Evolutionary conservation across 2,113 vertebrate genomes (phyloP), one percentile per base, ranked within the genome.

Genomic region (Clupea harengus): DNA sequence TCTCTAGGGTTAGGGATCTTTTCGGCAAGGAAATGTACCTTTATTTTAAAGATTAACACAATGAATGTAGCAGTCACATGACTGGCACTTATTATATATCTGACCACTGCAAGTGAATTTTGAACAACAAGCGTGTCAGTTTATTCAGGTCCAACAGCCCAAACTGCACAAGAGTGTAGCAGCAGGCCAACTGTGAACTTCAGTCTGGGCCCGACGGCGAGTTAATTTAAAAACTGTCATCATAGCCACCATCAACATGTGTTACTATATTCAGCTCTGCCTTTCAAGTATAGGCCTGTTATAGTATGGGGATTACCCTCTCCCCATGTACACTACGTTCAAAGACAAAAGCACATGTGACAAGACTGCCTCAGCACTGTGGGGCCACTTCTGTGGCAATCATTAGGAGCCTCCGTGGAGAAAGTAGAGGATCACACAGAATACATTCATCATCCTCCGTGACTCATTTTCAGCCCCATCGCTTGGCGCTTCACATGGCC

Each of bases 201-300:
- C 25, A 72, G 64, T 28, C 25, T 72, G 7, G 8, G 64, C 64
- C 11, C 13, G 28, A 72, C 64, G 32, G 28, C 3, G 72, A 39
- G 72, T 78, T 78, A 78, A 28, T 78, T 78, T 39, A 39, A 39
- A 32, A 78, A 28, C 72, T 78, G 72, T 78, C 72, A 39, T 78
- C 72, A 78, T 78, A 39, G 25, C 25, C 72, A 32, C 18, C 28
- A 39, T 39, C 39, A 39, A 39, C 39, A 39, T 39, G 39, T 39
- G 39, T 39, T 78, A 15, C 72, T 78, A 78, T 72, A 72, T 78
- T 18, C 72, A 78, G 72, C 28, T 4, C 11, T 32, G 25, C 72
- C 72, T 78, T 78, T 78, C 72, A 78, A 78, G 72, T 78, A 17
- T 78, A 11, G 2, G 72, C 72, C 32, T 78, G 28, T 44, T 39